These are phyloP conservation scores for Characodon lateralis DNA, from an alignment of 2,797 vertebrate species.

Conservation along the genomic window DNA sequence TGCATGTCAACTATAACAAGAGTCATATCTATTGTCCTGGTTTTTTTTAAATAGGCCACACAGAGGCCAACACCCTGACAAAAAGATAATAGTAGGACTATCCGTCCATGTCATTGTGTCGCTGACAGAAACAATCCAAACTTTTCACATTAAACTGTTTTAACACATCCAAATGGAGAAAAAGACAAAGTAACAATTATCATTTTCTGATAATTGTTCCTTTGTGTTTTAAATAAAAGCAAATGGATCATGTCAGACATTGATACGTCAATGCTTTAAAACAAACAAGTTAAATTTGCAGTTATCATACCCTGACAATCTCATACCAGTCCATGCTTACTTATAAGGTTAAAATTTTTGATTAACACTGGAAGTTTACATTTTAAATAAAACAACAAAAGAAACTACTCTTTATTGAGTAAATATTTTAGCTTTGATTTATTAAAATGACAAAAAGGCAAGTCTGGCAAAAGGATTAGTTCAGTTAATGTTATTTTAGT, in stretches of 20 bases:
- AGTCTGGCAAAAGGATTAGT: not conserved
- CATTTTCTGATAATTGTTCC: not conserved
- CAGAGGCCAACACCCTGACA: constrained; percentile 5
- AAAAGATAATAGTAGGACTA: not conserved
- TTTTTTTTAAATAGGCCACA: constrained; percentile 37
- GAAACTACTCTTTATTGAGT: not conserved
- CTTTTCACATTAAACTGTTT: not conserved
- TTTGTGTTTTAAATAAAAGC: not conserved
- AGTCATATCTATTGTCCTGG: constrained; percentile 32
- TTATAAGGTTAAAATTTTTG: not conserved
- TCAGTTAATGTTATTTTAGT: not conserved
- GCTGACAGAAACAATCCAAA: constrained; percentile 4
- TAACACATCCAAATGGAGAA: not conserved
- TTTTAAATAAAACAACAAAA: not conserved
- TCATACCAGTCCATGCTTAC: too few relatives aligned
- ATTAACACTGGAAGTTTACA: not conserved
- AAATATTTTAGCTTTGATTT: not conserved
- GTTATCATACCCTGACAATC: not conserved
- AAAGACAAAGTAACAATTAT: too few relatives aligned
- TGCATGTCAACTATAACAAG: constrained; percentile 39
- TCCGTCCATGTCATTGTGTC: not conserved
- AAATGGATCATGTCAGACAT: not conserved
- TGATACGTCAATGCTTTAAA: not conserved
- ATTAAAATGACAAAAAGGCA: not conserved
- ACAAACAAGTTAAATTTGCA: not conserved